Percentiles rank a stretch among this genome's conserved stretches.
These are phyloP conservation scores for Diplazon laetatorius DNA, from an alignment of 2,888 invertebrate genomes.

Conservation along the genomic window DNA sequence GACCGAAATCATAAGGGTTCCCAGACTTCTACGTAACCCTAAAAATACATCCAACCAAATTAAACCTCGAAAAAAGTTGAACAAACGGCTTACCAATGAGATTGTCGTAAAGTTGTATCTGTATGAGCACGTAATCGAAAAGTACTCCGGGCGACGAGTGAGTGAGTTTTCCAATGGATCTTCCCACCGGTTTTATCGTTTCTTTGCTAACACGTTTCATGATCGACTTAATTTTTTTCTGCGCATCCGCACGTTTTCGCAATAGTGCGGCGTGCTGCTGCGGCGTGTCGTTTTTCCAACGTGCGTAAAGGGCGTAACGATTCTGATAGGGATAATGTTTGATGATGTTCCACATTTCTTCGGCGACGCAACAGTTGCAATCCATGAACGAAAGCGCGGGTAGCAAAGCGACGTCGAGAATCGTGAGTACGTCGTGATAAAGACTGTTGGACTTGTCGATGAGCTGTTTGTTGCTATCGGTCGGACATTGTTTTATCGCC, in stretches of 20 bases:
- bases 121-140: constrained; percentile 95
- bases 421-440: constrained; percentile 92
- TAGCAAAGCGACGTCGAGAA: constrained; percentile 94
- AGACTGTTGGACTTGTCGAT: constrained; percentile 82
- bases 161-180: constrained; percentile 97
- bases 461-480: constrained; percentile 78
- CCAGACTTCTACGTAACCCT: too few species aligned
- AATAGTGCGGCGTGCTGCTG: constrained; percentile 92
- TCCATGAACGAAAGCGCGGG: constrained; percentile 96
- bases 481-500: constrained; percentile 77
- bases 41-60: constrained; percentile 13
- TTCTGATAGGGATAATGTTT: constrained; percentile 94
- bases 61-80: constrained; percentile 9
- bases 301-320: constrained; percentile 93
- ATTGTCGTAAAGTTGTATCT: constrained; percentile 97
- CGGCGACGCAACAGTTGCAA: constrained; percentile 97
- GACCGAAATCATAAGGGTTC: too few species aligned
- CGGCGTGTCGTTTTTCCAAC: constrained; percentile 97
- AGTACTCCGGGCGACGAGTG: constrained; percentile 97
- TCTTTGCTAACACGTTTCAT: constrained; percentile 99
- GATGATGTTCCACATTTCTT: constrained; percentile 97
- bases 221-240: constrained; percentile 96
- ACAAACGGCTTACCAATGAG: constrained; percentile 86
- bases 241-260: constrained; percentile 92
- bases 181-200: constrained; percentile 97